These are phyloP conservation scores for Scolopax bukidnonensis DNA, from an alignment of 2,797 vertebrate genomes.

Conservation along the genomic window DNA sequence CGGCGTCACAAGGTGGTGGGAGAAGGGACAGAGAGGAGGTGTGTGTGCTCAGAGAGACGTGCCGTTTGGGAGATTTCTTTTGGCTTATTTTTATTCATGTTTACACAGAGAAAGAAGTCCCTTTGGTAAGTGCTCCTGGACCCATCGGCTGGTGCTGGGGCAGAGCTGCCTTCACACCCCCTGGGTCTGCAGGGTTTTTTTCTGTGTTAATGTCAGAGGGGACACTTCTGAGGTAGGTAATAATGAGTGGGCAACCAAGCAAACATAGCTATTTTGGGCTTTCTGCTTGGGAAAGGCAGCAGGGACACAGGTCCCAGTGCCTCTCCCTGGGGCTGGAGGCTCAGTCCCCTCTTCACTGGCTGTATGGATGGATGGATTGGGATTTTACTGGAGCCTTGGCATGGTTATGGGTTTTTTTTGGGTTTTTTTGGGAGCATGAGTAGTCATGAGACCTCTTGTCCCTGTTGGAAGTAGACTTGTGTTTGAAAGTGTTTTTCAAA, in stretches of 20 bases:
- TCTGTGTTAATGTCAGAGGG: rapidly evolving
- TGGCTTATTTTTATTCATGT: background rate
- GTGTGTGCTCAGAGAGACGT: background rate
- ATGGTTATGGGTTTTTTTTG: background rate
- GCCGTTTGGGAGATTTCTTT: background rate
- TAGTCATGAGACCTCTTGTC: background rate
- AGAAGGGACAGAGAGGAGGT: background rate
- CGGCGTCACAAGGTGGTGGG: rapidly evolving
- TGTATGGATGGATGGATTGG: background rate
- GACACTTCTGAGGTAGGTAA: background rate
- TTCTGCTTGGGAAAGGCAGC: background rate
- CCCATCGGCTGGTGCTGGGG: background rate
- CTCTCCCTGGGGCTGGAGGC: background rate
- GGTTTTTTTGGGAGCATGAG: background rate
- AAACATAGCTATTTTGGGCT: background rate
- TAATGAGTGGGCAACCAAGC: background rate
- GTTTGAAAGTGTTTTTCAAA: background rate
- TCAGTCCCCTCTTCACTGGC: background rate
- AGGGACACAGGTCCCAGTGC: rapidly evolving
- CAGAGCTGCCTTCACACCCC: background rate
- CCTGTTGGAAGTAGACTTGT: background rate
- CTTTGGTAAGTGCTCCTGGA: background rate
- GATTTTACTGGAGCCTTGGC: background rate
- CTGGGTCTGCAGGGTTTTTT: background rate
- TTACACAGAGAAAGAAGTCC: background rate